Evolutionary conservation across 2,113 vertebrate species (phyloP).

Genomic region (Heterochromis multidens): DNA sequence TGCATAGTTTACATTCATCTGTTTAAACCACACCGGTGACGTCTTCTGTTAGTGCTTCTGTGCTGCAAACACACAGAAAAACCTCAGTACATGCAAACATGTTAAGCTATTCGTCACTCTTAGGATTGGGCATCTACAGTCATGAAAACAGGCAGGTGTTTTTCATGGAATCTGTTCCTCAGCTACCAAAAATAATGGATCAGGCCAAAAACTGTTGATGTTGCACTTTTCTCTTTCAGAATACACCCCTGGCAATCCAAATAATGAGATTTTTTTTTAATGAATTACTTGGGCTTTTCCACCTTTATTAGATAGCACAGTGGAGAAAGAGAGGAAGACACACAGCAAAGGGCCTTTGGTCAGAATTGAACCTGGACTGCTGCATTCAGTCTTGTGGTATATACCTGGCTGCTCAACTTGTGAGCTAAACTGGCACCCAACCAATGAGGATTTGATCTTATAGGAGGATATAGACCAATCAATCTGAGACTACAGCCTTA

Average conservation of each 20-base stretch:
- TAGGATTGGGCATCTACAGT: background rate
- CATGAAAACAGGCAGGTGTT: background rate
- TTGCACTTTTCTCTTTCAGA: background rate
- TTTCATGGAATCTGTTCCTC: background rate
- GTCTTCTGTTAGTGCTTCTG: no score
- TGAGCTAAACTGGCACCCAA: no score
- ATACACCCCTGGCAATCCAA: background rate
- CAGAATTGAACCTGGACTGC: background rate
- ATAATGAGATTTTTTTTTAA: background rate
- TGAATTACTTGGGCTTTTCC: background rate
- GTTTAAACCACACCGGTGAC: no score
- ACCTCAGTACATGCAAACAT: background rate
- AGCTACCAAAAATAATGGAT: background rate
- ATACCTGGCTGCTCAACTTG: background rate
- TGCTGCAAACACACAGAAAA: background rate
- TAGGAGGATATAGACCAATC: no score
- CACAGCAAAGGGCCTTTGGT: background rate
- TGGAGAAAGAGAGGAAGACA: background rate
- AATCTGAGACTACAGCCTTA: background rate
- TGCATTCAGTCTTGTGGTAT: background rate
- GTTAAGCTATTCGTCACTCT: background rate
- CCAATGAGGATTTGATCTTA: no score
- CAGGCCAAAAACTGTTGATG: background rate
- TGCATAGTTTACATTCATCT: no score
- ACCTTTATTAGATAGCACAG: background rate